Evolutionary conservation across 2,113 vertebrate genomes (phyloP).

Genomic region (Bungarus multicinctus): DNA sequence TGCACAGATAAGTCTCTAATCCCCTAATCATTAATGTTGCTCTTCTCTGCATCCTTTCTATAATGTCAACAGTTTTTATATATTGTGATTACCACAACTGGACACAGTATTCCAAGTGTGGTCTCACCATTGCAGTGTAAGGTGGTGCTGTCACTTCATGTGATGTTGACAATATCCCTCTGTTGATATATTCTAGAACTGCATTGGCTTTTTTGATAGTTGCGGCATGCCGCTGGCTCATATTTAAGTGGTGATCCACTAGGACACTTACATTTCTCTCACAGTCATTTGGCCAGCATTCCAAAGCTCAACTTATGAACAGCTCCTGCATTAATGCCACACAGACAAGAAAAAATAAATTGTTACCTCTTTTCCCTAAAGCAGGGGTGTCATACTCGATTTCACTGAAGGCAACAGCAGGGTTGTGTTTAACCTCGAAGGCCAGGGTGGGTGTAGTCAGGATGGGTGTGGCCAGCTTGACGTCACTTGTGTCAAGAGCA

Average conservation of each 20-base stretch:
- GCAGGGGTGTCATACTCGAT: too few relatives aligned
- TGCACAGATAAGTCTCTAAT: not conserved
- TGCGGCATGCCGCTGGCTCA: not conserved
- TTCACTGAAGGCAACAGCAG: too few relatives aligned
- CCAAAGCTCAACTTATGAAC: not conserved
- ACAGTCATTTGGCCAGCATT: not conserved
- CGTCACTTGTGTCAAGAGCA: too few relatives aligned
- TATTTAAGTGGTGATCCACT: not conserved
- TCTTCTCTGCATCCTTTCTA: not conserved
- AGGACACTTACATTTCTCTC: not conserved
- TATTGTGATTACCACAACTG: not conserved
- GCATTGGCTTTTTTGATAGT: not conserved
- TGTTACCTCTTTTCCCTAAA: not conserved
- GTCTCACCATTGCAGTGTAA: not conserved
- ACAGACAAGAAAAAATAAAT: not conserved
- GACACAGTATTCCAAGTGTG: not conserved
- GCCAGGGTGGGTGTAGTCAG: too few relatives aligned
- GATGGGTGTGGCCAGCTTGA: too few relatives aligned
- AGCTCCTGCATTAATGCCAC: not conserved
- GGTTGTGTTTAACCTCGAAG: too few relatives aligned
- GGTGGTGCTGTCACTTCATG: too few relatives aligned
- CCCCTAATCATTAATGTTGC: not conserved
- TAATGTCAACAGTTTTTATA: not conserved
- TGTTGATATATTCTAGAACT: too few relatives aligned
- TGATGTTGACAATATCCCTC: too few relatives aligned